Evolutionary conservation across 2,888 invertebrate genomes (phyloP), one percentile per base, ranked within the genome.

Genomic region (Nephrocerus scutellatus): DNA sequence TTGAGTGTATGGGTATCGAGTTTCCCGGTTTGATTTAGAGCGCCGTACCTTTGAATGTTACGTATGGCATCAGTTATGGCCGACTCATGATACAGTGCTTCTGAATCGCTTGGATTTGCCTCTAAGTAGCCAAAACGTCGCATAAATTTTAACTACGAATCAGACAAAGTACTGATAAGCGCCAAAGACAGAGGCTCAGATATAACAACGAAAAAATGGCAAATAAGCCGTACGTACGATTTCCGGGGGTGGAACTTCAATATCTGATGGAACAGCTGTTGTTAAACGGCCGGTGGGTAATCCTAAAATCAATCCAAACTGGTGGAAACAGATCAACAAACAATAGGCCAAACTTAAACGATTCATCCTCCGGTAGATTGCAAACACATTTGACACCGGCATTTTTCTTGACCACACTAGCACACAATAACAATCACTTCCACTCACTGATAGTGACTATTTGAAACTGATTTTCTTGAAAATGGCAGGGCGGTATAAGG

Each of bases 31-130:
- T 77, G 71, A 25, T 76, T 72, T 6, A 87, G 66, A 2, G 76
- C 81, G 9, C 83, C 85, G 63, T 78, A 85, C 50, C 71, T 75
- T 63, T 87, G 86, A 64, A 85, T 72, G 47, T 72, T 73, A 56
- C 70, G 75, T 15, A 87, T 71, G 0, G 80, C 80, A 13, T 76
- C 74, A 7, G 74, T 66, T 21, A 83, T 68, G 3, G 81, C 76
- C 36, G 73, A 72, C 48, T 76, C 71, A 3, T 79, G 76, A 63
- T 78, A 81, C 6, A 80, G 64, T 16, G 75, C 74, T 50, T 75
- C 80, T 1, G 78, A 74, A 39, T 73, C 71, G 5, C 62, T 63
- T 2, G 67, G 63, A 29, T 67, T 68, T 31, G 62, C 55, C 37
- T 72, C 71, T 30, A 84, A 62, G 62, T 85, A 84, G 4, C 84